Evolutionary conservation across 2,797 vertebrate genomes (phyloP).

Genomic region (Danio albolineatus): DNA sequence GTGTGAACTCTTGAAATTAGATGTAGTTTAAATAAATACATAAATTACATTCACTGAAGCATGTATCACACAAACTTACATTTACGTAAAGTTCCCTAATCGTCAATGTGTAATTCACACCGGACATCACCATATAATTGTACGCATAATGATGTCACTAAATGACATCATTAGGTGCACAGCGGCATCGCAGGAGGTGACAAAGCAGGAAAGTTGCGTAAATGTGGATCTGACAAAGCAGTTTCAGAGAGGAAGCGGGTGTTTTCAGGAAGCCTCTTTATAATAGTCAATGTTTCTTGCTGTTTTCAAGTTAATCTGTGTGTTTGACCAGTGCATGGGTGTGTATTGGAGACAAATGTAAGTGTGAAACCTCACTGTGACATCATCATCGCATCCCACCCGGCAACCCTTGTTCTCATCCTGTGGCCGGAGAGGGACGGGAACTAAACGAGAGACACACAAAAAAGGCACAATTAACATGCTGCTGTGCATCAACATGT

Average conservation of each 20-base stretch:
- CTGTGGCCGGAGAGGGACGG: conserved; percentile 50
- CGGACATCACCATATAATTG: background rate
- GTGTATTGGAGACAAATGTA: conserved; percentile 28
- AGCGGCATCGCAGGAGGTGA: background rate
- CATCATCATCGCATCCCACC: conserved; percentile 59
- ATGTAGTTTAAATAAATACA: too few species aligned
- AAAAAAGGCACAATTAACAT: background rate
- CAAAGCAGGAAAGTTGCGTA: conserved; percentile 13
- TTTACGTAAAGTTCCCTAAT: too few species aligned
- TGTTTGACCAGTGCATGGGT: background rate
- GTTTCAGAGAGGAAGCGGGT: conserved; percentile 42
- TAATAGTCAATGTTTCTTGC: conserved; percentile 52
- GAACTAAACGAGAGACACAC: conserved; percentile 40
- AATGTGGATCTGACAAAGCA: conserved; percentile 62
- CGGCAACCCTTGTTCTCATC: conserved; percentile 57
- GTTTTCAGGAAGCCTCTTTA: conserved; percentile 55
- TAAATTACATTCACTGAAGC: too few species aligned
- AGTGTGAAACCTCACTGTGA: conserved; percentile 21
- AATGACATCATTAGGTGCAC: background rate
- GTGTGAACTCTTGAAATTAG: too few species aligned
- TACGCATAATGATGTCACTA: background rate
- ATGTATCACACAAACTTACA: too few species aligned
- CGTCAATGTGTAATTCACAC: too few species aligned
- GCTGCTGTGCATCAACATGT: background rate
- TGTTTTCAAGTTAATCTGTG: conserved; percentile 37